Evolutionary conservation across 2,888 invertebrate species (phyloP).

Genomic region (Dysmachus trigonus): DNA sequence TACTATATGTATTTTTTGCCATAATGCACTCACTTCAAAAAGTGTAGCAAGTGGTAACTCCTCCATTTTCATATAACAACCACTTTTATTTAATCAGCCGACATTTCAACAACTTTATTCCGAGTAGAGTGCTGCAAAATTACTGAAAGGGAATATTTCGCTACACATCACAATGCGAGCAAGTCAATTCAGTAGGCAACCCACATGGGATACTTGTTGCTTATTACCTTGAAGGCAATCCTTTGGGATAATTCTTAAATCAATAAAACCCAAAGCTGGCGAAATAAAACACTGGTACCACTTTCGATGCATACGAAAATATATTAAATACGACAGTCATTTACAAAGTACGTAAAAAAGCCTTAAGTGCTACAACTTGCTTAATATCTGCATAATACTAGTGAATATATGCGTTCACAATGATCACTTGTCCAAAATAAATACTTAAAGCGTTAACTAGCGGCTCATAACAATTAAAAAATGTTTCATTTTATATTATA

Average conservation of each 20-base stretch:
- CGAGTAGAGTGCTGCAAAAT: background rate
- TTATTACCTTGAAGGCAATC: background rate
- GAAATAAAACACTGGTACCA: background rate
- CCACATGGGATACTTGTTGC: background rate
- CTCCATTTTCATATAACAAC: background rate
- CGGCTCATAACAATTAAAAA: background rate
- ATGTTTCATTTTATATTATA: background rate
- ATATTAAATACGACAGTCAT: conserved; percentile 44
- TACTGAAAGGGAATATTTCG: background rate
- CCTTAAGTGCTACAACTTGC: conserved; percentile 27
- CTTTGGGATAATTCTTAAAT: background rate
- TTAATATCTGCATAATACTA: background rate
- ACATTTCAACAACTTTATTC: background rate
- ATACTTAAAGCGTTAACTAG: conserved; percentile 4
- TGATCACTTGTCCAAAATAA: conserved; percentile 1
- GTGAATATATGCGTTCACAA: background rate
- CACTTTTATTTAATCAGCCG: background rate
- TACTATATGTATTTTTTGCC: no score
- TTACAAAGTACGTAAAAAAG: conserved; percentile 45
- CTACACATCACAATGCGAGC: background rate
- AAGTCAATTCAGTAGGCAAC: background rate
- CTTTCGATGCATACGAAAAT: conserved; percentile 45
- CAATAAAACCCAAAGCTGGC: background rate
- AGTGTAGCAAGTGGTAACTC: background rate
- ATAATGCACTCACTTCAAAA: background rate